These are phyloP conservation scores for Chromoteleia sp. DNA, from an alignment of 2,888 invertebrate species.

Conservation along the genomic window DNA sequence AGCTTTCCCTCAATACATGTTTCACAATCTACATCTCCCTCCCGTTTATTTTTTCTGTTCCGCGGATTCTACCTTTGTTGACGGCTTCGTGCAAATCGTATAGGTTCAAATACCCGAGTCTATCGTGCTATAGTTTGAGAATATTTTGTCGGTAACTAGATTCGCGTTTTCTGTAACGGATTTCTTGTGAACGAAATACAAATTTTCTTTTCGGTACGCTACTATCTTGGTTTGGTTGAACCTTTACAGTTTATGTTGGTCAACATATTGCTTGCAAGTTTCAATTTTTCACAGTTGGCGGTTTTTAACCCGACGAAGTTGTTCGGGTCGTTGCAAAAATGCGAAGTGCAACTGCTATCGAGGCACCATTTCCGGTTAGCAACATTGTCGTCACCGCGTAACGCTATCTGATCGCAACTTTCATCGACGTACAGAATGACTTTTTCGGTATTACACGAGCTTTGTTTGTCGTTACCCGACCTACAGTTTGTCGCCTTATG, in stretches of 20 bases:
- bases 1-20: conserved; percentile 24
- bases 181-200: neutral
- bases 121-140: neutral
- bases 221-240: neutral
- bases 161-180: neutral
- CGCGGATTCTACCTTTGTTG: neutral
- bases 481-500: too few species aligned
- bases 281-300: neutral
- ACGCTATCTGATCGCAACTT: too few species aligned
- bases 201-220: neutral
- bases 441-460: too few species aligned
- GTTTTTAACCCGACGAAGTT: neutral
- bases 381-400: neutral
- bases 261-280: neutral
- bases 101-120: neutral
- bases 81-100: neutral
- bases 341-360: neutral
- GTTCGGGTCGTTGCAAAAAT: neutral
- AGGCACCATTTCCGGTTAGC: neutral
- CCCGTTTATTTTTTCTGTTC: neutral
- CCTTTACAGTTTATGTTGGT: neutral
- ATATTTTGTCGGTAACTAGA: neutral
- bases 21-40: conserved; percentile 37
- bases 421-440: too few species aligned
- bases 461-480: too few species aligned